Evolutionary conservation across 1,140 invertebrate genomes (phyloP).

Genomic region (Drosophila nebulosa): DNA sequence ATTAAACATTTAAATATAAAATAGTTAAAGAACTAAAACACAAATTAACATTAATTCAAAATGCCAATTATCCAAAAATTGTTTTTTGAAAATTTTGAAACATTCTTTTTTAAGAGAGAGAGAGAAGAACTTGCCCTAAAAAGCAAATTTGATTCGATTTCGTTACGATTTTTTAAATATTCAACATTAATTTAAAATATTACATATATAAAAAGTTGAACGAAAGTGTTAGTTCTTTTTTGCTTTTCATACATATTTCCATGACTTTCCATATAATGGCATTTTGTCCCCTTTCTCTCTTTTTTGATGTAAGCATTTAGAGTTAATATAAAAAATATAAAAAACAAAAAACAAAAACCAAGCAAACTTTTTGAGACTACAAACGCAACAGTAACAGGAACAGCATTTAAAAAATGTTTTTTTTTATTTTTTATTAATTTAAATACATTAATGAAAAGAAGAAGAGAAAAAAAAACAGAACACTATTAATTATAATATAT

Average conservation of each 20-base stretch:
- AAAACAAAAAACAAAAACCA: constrained; percentile 12
- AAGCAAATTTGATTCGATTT: too few species aligned
- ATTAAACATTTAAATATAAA: constrained; percentile 18
- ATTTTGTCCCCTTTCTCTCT: background rate
- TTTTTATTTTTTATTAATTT: constrained; percentile 54
- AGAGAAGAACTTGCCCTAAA: background rate
- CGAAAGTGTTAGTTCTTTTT: too few species aligned
- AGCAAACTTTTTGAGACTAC: constrained; percentile 74
- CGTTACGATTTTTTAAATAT: too few species aligned
- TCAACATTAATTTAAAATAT: too few species aligned
- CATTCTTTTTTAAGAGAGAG: too few species aligned
- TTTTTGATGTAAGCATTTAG: constrained; percentile 1
- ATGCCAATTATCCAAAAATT: constrained; percentile 8
- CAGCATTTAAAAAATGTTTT: constrained; percentile 78
- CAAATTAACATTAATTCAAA: constrained; percentile 10
- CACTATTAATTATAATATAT: constrained; percentile 28
- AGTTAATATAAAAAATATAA: background rate
- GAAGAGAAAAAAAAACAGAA: background rate
- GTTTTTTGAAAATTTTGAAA: background rate
- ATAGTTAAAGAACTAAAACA: constrained; percentile 11
- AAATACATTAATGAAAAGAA: background rate
- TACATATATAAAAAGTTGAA: too few species aligned
- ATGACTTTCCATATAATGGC: background rate
- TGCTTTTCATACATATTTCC: background rate
- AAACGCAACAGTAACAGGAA: constrained; percentile 79